Evolutionary conservation across 2,113 vertebrate species (phyloP), one percentile per base, ranked within the genome.

Genomic region (Thunnus thynnus): DNA sequence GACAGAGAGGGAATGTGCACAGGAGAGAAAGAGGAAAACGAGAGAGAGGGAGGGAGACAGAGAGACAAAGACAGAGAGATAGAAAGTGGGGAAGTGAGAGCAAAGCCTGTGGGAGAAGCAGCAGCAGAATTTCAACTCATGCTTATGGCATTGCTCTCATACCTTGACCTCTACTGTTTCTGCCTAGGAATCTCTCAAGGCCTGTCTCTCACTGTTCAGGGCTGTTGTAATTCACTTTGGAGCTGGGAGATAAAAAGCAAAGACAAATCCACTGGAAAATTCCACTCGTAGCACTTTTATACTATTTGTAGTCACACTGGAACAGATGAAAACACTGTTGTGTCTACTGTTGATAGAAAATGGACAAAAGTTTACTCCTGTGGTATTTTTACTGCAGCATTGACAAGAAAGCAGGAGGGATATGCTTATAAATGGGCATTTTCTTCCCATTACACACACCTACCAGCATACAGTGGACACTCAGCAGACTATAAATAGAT

Each of bases 111-210:
- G 81, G 83, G 90, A 91, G 73, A 79, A 73, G 52, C 64, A 73
- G 74, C 83, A 67, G 60, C 80, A 76, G 84, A 90, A 91, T 92
- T 85, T 89, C 82, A 93, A 92, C 78, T 87, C 57, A 18, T 72
- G 65, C 73, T 81, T 76, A 65, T 60, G 65, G 71, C 78, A 52
- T 73, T 85, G 73, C 86, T 88, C 82, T 85, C 63, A 84, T 83
- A 91, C 90, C 84, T 91, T 92, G 82, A 91, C 90, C 88, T 90
- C 83, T 57, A 50, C 81, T 74, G 75, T 74, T 86, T 81, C 76
- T 86, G 72, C 54, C 48, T 78, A 75, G 81, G 76, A 90, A 81
- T 89, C 88, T 89, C 90, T 85, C 76, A 86, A 88, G 86, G 80
- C 88, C 85, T 89, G 74, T 78, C 84, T 87, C 81, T 88, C 85